A percentile compares a stretch with the other conserved stretches of the same genome.
These are phyloP conservation scores for Atrichornis clamosus DNA, from an alignment of 2,113 vertebrate genomes.

Conservation along the genomic window DNA sequence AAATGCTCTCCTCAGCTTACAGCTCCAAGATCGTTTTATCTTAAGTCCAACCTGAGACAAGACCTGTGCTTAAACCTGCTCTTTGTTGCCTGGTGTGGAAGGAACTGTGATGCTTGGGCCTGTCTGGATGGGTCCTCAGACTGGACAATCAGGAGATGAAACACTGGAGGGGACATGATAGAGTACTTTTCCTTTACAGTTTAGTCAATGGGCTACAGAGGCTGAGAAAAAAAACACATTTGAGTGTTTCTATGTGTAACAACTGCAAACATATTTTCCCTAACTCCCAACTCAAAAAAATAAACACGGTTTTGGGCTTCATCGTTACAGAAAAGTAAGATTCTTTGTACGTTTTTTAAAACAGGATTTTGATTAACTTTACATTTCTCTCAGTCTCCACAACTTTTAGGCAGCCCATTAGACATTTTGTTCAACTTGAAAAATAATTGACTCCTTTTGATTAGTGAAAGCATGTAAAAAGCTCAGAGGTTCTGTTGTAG, in stretches of 20 bases:
- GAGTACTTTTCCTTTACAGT: not conserved
- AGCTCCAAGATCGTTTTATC: not conserved
- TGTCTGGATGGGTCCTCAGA: not conserved
- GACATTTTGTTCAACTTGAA: not conserved
- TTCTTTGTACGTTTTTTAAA: not conserved
- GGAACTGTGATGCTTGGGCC: not conserved
- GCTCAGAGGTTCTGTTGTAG: not conserved
- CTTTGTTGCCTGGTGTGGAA: not conserved
- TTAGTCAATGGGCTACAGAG: not conserved
- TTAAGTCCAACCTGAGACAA: not conserved
- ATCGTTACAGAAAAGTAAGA: not conserved
- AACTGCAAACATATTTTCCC: not conserved
- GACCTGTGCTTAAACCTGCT: not conserved
- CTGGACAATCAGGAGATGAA: not conserved
- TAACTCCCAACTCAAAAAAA: not conserved
- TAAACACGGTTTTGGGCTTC: not conserved
- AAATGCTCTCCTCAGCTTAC: not conserved
- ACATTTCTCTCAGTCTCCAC: not conserved
- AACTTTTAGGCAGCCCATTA: not conserved
- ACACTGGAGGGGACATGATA: rapidly evolving
- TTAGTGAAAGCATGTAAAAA: not conserved
- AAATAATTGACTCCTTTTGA: not conserved
- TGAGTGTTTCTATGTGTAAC: not conserved
- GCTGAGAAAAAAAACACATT: not conserved
- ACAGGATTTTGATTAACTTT: not conserved